Percentiles rank a stretch among this genome's conserved stretches.
Evolutionary conservation across 1,140 invertebrate genomes (phyloP).

Genomic region (Pseudomyrmex pallidus): DNA sequence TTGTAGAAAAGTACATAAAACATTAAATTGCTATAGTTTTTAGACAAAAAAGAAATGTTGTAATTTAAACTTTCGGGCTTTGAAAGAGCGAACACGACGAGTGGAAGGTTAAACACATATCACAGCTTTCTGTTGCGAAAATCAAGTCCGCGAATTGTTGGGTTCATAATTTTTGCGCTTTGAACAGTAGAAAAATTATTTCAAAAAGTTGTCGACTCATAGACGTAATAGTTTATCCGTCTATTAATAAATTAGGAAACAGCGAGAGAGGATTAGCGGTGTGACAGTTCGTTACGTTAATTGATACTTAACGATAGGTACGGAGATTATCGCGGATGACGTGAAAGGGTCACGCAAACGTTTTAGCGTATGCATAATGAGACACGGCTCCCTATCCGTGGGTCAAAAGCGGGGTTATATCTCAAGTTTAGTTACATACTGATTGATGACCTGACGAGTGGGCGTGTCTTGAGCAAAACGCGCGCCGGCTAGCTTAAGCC

Average conservation of each 20-base stretch:
- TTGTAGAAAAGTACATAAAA: no score
- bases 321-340: slow-evolving; percentile 5
- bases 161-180: no score
- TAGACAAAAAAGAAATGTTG: no score
- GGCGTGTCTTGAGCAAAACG: slow-evolving; percentile 48
- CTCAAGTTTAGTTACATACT: slow-evolving; percentile 64
- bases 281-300: slow-evolving; percentile 17
- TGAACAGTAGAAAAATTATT: no score
- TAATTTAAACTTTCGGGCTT: no score
- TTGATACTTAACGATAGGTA: slow-evolving; percentile 23
- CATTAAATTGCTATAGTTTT: no score
- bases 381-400: slow-evolving; percentile 17
- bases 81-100: no score
- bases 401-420: slow-evolving; percentile 44
- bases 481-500: slow-evolving; percentile 61
- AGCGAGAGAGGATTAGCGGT: neutral
- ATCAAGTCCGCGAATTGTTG: no score
- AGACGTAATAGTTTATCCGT: no score
- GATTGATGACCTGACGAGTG: slow-evolving; percentile 67
- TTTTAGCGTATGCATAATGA: slow-evolving; percentile 26
- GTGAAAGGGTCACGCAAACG: slow-evolving; percentile 22
- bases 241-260: neutral
- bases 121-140: no score
- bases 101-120: no score
- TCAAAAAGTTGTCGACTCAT: no score